Evolutionary conservation across 2,797 vertebrate genomes (phyloP).

Genomic region (Sebastes minor): DNA sequence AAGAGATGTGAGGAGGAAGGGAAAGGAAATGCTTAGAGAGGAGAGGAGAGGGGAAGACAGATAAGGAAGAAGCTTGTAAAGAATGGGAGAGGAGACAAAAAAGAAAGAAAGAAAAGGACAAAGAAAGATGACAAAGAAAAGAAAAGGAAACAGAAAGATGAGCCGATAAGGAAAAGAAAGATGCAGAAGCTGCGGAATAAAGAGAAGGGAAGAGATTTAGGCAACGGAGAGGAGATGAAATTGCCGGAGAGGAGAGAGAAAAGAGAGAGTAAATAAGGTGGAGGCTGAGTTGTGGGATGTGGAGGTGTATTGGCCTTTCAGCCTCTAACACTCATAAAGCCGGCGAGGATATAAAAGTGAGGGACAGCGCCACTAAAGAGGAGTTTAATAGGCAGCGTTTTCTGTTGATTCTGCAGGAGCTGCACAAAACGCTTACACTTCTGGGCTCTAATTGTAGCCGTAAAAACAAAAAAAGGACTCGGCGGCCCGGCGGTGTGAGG

Average conservation of each 20-base stretch:
- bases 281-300: neutral
- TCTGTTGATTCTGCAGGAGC: slow-evolving; percentile 70
- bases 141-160: neutral
- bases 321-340: slow-evolving; percentile 38
- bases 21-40: neutral
- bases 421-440: slow-evolving; percentile 55
- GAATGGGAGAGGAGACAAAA: neutral
- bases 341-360: slow-evolving; percentile 37
- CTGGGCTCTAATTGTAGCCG: slow-evolving; percentile 39
- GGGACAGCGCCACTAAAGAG: slow-evolving; percentile 46
- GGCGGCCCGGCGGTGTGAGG: neutral
- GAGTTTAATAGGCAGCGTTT: slow-evolving; percentile 67
- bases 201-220: neutral
- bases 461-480: slow-evolving; percentile 39
- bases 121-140: neutral
- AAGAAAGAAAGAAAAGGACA: neutral
- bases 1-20: neutral
- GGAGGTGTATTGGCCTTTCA: slow-evolving; percentile 26
- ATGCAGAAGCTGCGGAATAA: neutral
- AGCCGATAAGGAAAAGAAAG: neutral
- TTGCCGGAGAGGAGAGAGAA: neutral
- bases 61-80: neutral
- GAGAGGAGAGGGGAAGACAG: neutral
- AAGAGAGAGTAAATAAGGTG: neutral
- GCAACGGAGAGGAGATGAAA: neutral